Conservation (phyloP, 2,113 vertebrate species). For the Percina caprodes region DNA sequence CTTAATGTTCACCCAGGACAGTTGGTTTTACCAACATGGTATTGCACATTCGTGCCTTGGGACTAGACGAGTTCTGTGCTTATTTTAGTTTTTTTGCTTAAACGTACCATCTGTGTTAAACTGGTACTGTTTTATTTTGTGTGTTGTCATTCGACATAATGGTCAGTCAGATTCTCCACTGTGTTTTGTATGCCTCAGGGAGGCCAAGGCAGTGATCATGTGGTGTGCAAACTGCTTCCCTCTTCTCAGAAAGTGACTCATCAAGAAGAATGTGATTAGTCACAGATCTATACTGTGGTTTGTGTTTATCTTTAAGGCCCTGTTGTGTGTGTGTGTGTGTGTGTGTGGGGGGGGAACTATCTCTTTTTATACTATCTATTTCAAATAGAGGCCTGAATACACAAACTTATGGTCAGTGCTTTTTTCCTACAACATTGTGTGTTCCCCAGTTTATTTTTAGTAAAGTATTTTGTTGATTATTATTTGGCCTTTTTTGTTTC, state of each 20-base stretch:
- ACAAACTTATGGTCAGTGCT: slow-evolving; percentile 11
- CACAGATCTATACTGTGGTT: slow-evolving; percentile 57
- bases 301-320: slow-evolving; percentile 55
- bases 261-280: slow-evolving; percentile 75
- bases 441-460: slow-evolving; percentile 37
- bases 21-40: neutral
- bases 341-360: neutral
- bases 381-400: slow-evolving; percentile 12
- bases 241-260: slow-evolving; percentile 77
- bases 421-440: neutral
- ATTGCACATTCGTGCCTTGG: neutral
- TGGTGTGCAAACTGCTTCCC: slow-evolving; percentile 65
- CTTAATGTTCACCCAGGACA: neutral
- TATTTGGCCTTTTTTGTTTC: slow-evolving; percentile 49
- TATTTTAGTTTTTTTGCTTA: slow-evolving; percentile 15
- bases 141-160: slow-evolving; percentile 48
- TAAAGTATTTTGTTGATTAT: slow-evolving; percentile 8
- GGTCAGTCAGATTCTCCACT: slow-evolving; percentile 49
- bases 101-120: slow-evolving; percentile 31
- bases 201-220: slow-evolving; percentile 61
- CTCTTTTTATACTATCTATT: no score
- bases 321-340: neutral
- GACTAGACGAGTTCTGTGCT: neutral
- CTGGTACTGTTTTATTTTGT: slow-evolving; percentile 42
- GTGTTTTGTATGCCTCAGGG: slow-evolving; percentile 43